Conservation (phyloP, 2,888 invertebrate species). For the Leptodirus hochenwartii region DNA sequence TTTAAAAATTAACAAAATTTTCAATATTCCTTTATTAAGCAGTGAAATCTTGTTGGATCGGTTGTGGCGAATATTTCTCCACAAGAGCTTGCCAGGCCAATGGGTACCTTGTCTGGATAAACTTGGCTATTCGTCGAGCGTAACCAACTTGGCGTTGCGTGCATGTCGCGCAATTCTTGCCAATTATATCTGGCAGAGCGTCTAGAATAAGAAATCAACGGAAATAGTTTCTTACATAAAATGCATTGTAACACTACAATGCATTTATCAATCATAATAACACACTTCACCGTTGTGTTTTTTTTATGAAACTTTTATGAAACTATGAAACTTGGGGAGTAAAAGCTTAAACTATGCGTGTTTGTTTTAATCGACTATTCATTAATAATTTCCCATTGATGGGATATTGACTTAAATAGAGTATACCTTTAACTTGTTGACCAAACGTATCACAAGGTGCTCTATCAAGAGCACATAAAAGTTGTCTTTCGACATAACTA, state of each 20-base stretch:
- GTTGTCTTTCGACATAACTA: conserved; percentile 25
- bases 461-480: conserved; percentile 37
- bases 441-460: conserved; percentile 41
- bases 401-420: no score
- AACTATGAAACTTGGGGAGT: no score
- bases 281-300: no score
- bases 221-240: conserved; percentile 2
- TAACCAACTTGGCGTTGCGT: conserved; percentile 30
- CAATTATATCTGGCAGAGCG: conserved; percentile 35
- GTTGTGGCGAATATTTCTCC: conserved; percentile 28
- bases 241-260: not conserved
- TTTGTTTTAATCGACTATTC: no score
- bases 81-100: conserved; percentile 31
- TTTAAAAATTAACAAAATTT: no score
- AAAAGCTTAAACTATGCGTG: no score
- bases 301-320: no score
- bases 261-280: not conserved
- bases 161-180: conserved; percentile 33
- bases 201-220: conserved; percentile 20
- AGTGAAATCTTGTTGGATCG: no score
- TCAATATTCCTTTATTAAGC: no score
- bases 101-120: conserved; percentile 34
- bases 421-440: conserved; percentile 40
- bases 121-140: conserved; percentile 31
- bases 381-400: no score